Evolutionary conservation across 2,113 vertebrate genomes (phyloP), one percentile per base, ranked within the genome.

Genomic region (Triplophysa dalaica): DNA sequence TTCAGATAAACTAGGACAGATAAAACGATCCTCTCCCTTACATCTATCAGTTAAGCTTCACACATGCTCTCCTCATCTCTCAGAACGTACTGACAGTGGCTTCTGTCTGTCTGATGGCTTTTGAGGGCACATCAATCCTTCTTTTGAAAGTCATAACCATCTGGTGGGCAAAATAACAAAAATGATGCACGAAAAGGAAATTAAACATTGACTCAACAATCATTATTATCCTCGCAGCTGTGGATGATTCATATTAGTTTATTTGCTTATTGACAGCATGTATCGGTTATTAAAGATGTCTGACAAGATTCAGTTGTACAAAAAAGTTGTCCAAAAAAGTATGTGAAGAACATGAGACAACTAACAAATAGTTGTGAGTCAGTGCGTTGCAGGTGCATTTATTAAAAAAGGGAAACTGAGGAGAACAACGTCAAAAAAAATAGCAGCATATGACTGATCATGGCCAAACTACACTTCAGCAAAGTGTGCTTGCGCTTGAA

Each of bases 71-170:
- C 48, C 41, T 63, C 41, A 68, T 65, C 78, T 63, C 9, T 60
- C 60, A 29, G 33, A 19, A 58, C 33, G 19, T 52, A 56, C 24
- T 73, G 82, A 74, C 22, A 29, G 17, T 74, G 73, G 74, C 61
- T 81, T 60, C 56, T 67, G 33, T 5, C 2, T 41, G 19, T 38
- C 58, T 56, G 72, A 67, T 73, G 50, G 2, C 63, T 75, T 75
- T 65, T 79, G 58, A 52, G 38, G 63, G 79, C 76, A 58, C 83
- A 64, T 84, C 79, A 78, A 70, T 78, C 56, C 63, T 70, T 81
- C 79, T 29, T 13, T 21, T 41, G 12, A 33, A 78, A 78, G 60
- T 64, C 48, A 75, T n/a, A n/a, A 66, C 21, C 29, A 58, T 62
- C 45, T 62, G 67, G 74, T 70, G 52, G 8, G 13, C 22, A 79